Evolutionary conservation across 2,888 invertebrate species (phyloP).

Genomic region (Villa cingulata): DNA sequence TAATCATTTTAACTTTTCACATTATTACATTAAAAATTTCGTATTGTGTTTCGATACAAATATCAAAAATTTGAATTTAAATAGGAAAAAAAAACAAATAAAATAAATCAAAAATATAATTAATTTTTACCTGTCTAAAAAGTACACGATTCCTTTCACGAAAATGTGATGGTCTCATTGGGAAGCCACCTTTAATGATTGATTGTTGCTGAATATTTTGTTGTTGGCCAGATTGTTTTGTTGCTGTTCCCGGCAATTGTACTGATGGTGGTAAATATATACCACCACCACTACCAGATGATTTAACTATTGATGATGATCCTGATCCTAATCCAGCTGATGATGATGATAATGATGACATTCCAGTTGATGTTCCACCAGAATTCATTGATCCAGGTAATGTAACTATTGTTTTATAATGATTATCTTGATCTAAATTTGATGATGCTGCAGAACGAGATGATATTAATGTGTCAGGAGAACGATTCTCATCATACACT

Average conservation of each 20-base stretch:
- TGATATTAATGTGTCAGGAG: conserved; percentile 17
- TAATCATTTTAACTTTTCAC: no score
- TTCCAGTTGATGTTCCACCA: conserved; percentile 13
- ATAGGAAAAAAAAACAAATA: no score
- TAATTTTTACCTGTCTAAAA: conserved; percentile 23
- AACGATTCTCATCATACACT: conserved; percentile 26
- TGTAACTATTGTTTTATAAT: neutral
- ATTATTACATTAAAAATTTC: no score
- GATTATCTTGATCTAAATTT: neutral
- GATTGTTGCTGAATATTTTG: neutral
- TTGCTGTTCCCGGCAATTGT: neutral
- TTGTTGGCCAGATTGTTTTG: neutral
- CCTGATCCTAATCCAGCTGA: neutral
- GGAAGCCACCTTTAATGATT: conserved; percentile 13
- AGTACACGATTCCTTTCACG: conserved; percentile 30
- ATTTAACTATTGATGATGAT: conserved; percentile 11
- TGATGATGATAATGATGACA: conserved; percentile 9
- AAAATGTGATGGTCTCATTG: conserved; percentile 26
- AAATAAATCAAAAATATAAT: neutral
- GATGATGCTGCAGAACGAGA: no score
- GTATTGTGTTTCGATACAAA: no score
- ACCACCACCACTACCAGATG: conserved; percentile 12
- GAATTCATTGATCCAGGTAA: conserved; percentile 3
- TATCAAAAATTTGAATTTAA: no score
- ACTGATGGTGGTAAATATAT: neutral